A percentile compares a stretch with the other conserved stretches of the same genome.
Evolutionary conservation across 2,888 invertebrate genomes (phyloP).

Genomic region (Agonopterix arenella): DNA sequence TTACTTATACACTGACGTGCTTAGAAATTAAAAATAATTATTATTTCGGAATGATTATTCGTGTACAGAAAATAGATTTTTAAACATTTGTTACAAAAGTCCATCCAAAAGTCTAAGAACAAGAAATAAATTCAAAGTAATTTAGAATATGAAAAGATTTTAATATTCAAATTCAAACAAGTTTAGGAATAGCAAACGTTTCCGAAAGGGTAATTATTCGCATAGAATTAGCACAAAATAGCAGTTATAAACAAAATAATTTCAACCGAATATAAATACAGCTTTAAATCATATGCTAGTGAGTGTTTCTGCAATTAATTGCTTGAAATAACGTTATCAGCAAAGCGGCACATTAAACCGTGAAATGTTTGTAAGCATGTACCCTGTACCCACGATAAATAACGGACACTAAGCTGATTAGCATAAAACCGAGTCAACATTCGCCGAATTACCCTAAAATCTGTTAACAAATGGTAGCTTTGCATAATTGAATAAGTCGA

Average conservation of each 20-base stretch:
- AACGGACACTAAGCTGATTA: constrained; percentile 70
- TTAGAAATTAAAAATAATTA: too few species aligned
- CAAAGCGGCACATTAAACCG: constrained; percentile 40
- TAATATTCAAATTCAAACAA: too few species aligned
- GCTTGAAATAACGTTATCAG: constrained; percentile 62
- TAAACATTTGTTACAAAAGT: too few species aligned
- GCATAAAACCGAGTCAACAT: constrained; percentile 66
- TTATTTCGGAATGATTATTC: too few species aligned
- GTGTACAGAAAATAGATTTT: too few species aligned
- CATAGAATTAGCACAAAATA: constrained; percentile 45
- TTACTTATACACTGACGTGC: too few species aligned
- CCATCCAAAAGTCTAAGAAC: too few species aligned
- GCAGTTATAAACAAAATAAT: constrained; percentile 43
- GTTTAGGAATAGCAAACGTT: background rate
- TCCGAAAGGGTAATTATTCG: background rate
- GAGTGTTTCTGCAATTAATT: constrained; percentile 67
- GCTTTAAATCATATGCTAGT: constrained; percentile 56
- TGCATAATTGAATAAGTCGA: constrained; percentile 67
- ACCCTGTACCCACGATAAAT: constrained; percentile 61
- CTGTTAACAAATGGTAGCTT: constrained; percentile 74
- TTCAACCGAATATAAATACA: background rate
- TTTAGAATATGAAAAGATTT: too few species aligned
- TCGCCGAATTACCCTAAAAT: constrained; percentile 65
- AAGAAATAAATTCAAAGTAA: too few species aligned
- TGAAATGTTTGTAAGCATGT: constrained; percentile 59